A percentile compares a stretch with the other conserved stretches of the same genome.
phyloP scores from a whole-genome alignment of 1,140 invertebrate genomes.

The Eueides isabella region DNA sequence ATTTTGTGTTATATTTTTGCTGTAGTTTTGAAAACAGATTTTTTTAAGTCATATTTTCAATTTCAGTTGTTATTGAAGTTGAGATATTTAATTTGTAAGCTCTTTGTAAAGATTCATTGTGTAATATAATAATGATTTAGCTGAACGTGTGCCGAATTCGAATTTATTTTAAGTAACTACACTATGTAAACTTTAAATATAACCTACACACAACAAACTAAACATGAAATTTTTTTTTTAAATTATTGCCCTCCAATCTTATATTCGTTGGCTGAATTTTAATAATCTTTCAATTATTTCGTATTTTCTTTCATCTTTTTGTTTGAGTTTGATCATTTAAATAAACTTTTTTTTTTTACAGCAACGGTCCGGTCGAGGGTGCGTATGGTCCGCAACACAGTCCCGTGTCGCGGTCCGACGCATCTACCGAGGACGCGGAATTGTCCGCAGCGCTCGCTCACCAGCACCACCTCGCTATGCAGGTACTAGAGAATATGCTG shows the following conservation, averaged over 20 bases:
- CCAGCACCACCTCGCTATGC: conserved; percentile 76
- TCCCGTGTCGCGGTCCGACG: conserved; percentile 77
- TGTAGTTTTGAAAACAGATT: not conserved
- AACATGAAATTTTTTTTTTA: too few relatives aligned
- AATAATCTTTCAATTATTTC: too few relatives aligned
- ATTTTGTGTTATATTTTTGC: conserved; percentile 2
- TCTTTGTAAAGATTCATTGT: conserved; percentile 3
- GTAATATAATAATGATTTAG: not conserved
- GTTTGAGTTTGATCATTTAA: too few relatives aligned
- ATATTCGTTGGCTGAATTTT: too few relatives aligned
- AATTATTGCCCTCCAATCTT: not conserved
- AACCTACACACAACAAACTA: not conserved
- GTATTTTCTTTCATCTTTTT: too few relatives aligned
- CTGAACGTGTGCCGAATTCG: not conserved
- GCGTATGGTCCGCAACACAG: conserved; percentile 77
- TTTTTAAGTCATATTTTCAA: not conserved
- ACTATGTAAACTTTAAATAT: not conserved
- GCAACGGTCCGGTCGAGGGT: conserved; percentile 76
- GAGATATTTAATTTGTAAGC: not conserved
- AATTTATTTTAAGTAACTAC: not conserved
- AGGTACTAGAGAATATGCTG: conserved; percentile 45
- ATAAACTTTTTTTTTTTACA: conserved; percentile 54
- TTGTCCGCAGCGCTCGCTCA: conserved; percentile 74
- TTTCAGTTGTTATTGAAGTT: not conserved
- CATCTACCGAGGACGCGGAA: conserved; percentile 77